Evolutionary conservation across 2,113 vertebrate genomes (phyloP).

Genomic region (Ailuropoda melanoleuca): DNA sequence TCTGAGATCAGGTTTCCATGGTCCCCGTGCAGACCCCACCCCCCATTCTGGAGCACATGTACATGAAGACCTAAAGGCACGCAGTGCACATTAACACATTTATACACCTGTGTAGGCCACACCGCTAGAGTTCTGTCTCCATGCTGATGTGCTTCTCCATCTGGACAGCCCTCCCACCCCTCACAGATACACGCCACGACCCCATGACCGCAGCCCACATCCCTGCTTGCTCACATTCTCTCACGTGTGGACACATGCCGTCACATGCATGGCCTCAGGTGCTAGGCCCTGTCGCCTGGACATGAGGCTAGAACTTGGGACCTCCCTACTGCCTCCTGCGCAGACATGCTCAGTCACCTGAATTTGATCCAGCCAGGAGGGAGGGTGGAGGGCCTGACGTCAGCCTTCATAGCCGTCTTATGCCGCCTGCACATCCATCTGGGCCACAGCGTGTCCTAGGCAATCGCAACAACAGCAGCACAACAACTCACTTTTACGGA

Average conservation of each 20-base stretch:
- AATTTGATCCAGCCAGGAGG: slow-evolving; percentile 73
- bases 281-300: not conserved
- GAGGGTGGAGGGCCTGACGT: slow-evolving; percentile 67
- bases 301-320: slow-evolving; percentile 41
- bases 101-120: not conserved
- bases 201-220: not conserved
- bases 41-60: not conserved
- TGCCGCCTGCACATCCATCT: slow-evolving; percentile 67
- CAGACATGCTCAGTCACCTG: slow-evolving; percentile 74
- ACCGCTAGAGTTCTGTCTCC: not conserved
- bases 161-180: fast-evolving
- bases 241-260: not conserved
- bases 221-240: not conserved
- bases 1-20: not conserved
- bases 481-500: slow-evolving; percentile 6
- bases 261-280: not conserved
- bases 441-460: slow-evolving; percentile 56
- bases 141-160: not conserved
- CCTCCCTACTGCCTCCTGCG: slow-evolving; percentile 24
- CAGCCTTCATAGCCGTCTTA: slow-evolving; percentile 58
- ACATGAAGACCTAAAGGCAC: not conserved
- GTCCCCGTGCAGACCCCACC: not conserved
- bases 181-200: not conserved
- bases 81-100: not conserved
- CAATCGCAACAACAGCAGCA: slow-evolving; percentile 13